A percentile compares a stretch with the other conserved stretches of the same genome.
Conservation (phyloP, 1,140 invertebrate genomes). For the Lerema accius region DNA sequence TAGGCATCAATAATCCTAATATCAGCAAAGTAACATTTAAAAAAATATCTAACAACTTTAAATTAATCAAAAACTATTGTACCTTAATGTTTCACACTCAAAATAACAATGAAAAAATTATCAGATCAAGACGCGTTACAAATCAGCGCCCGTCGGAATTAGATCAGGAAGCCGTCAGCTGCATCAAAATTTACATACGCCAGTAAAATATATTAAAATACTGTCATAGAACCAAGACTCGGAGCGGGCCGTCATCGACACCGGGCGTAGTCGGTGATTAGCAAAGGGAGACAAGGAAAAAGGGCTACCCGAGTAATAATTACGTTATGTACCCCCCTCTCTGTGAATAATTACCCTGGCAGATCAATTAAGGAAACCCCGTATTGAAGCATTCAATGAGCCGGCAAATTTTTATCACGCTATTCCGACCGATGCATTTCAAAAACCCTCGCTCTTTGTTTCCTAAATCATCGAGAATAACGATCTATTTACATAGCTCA, state of each 20-base stretch:
- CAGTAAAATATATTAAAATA: slow-evolving; percentile 78
- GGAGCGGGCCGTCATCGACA: slow-evolving; percentile 71
- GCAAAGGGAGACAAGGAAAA: slow-evolving; percentile 71
- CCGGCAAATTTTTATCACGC: slow-evolving; percentile 65
- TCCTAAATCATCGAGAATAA: slow-evolving; percentile 1
- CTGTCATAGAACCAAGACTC: slow-evolving; percentile 71
- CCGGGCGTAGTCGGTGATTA: slow-evolving; percentile 69
- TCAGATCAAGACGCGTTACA: slow-evolving; percentile 42
- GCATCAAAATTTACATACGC: slow-evolving; percentile 72
- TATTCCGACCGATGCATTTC: slow-evolving; percentile 9
- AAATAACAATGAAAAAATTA: neutral
- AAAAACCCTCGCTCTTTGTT: slow-evolving; percentile 23
- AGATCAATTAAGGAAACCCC: slow-evolving; percentile 73
- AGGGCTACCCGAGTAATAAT: slow-evolving; percentile 74
- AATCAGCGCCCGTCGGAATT: slow-evolving; percentile 51
- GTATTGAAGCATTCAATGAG: slow-evolving; percentile 67
- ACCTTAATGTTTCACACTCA: slow-evolving; percentile 15
- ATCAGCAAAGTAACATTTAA: no score
- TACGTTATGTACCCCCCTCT: slow-evolving; percentile 72
- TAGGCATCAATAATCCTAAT: no score
- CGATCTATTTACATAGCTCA: slow-evolving; percentile 3
- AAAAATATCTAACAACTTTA: no score
- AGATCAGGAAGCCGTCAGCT: slow-evolving; percentile 54
- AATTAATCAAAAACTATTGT: no score
- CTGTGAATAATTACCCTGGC: slow-evolving; percentile 76